Evolutionary conservation across 2,113 vertebrate genomes (phyloP), one percentile per base, ranked within the genome.

Genomic region (Cyprinodon tularosa): DNA sequence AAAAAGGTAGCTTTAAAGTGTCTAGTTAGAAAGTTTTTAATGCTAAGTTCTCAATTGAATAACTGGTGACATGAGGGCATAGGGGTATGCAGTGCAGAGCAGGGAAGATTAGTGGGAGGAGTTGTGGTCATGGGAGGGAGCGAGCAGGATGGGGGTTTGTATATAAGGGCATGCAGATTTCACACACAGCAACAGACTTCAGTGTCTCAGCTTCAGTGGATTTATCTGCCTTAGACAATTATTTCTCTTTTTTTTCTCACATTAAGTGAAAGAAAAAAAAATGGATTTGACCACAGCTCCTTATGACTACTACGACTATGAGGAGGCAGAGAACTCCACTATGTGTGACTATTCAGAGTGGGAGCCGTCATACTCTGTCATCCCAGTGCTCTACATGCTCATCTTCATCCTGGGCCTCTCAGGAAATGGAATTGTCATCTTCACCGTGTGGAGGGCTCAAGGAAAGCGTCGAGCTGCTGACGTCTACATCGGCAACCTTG

Each of bases 331-430:
- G 0, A 93, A 92, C 77, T 74, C 75, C 84, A 74, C 75, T 72
- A 93, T 90, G 83, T 95, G 95, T 66, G 93, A 95, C 84, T 95
- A 86, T 50, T 84, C 92, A 0, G 96, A 96, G 72, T 95, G 95
- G 96, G 83, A 86, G 8, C 93, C 93, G 0, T 95, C 95, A 0
- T 95, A 94, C 91, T 93, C 93, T 0, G 89, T 96, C 85, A 94
- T 96, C 84, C 96, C 96, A 0, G 90, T 95, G 38, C 93, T 96
- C 47, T 96, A 96, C 94, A 95, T 95, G 94, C 93, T 96, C 40
- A 95, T 96, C 60, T 96, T 96, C 90, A 95, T 96, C 84, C 92
- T 96, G 14, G 96, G 96, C 6, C 94, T 96, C 57, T 94, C 95
- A 1, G 96, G 96, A 11, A 96, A 96, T 20, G 95, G 95, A 0